Evolutionary conservation across 1,140 invertebrate genomes (phyloP), one percentile per base, ranked within the genome.

Genomic region (Bombus cullumanus): DNA sequence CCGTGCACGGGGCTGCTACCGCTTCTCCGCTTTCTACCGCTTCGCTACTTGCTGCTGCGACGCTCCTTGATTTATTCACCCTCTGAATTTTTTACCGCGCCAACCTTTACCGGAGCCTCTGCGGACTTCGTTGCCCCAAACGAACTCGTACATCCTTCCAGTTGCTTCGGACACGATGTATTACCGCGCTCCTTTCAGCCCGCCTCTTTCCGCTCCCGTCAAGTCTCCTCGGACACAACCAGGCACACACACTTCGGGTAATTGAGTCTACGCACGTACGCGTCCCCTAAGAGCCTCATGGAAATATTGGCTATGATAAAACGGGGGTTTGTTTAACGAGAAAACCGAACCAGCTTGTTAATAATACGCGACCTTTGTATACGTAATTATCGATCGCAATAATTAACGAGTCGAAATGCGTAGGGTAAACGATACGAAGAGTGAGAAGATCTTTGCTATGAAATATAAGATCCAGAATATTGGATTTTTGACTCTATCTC

Each of bases 31-130:
- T 62, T n/a, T n/a, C 28, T 62, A 53, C 47, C 59, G 25, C 59
- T 25, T n/a, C 9, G 59, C 87, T 18, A 10, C 43, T 15, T 31
- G 76, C 68, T 85, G 62, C 84, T 89, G 90, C 91, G 90, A 91
- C 92, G 89, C 88, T 88, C 86, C 90, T 92, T 94, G 92, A 94
- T 94, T 94, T 94, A 94, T 94, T 94, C 93, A 93, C 91, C 92
- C 90, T 89, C 90, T 93, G 93, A 93, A 94, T 93, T 92, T 94
- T 94, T 94, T 91, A 93, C 88, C 87, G 88, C 72, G 72, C 71
- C 82, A 82, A 84, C 86, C 82, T 86, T 86, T 86, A 59, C 84
- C 84, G 83, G 80, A 75, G 87, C 87, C 88, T 90, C 82, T 75
- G 75, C 86, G 86, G 79, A 83, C 89, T 88, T 39, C 13, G 85